These are phyloP conservation scores for Neria commutata DNA, from an alignment of 2,888 invertebrate genomes.

Conservation along the genomic window DNA sequence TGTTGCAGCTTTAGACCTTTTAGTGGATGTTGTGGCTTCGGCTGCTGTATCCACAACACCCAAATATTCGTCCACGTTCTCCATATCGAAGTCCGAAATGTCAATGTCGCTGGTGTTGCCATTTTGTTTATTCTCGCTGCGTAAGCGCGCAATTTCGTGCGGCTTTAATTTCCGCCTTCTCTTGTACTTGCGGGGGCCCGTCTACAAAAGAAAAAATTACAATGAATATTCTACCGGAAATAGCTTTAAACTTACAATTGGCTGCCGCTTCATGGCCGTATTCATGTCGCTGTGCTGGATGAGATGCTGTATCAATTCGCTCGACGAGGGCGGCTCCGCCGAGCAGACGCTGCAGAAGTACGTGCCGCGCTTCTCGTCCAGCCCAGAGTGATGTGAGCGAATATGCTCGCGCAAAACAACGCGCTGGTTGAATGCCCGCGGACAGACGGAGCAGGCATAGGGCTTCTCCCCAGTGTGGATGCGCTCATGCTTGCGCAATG, in stretches of 20 bases:
- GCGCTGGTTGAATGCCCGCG: constrained; percentile 85
- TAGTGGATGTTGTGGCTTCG: constrained; percentile 17
- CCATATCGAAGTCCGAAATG: constrained; percentile 58
- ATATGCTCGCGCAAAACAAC: constrained; percentile 85
- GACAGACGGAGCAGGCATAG: constrained; percentile 85
- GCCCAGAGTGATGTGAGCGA: constrained; percentile 83
- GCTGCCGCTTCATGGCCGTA: constrained; percentile 79
- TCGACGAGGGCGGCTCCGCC: constrained; percentile 72
- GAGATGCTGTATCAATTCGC: constrained; percentile 79
- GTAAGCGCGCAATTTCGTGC: constrained; percentile 65
- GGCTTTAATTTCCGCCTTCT: constrained; percentile 77
- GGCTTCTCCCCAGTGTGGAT: constrained; percentile 88
- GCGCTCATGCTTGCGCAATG: constrained; percentile 81
- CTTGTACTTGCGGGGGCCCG: constrained; percentile 80
- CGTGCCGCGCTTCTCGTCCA: constrained; percentile 73
- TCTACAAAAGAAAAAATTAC: constrained; percentile 59
- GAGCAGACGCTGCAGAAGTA: constrained; percentile 81
- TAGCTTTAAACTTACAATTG: constrained; percentile 64
- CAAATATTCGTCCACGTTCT: constrained; percentile 60
- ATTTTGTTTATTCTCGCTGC: constrained; percentile 46
- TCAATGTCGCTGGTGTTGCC: constrained; percentile 54
- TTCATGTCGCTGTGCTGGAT: constrained; percentile 87
- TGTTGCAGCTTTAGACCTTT: neutral
- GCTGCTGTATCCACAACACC: constrained; percentile 41
- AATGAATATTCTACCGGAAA: neutral